Percentiles rank a stretch among this genome's conserved stretches.
phyloP scores from a whole-genome alignment of 2,888 invertebrate genomes.

The Abrostola triplasia region DNA sequence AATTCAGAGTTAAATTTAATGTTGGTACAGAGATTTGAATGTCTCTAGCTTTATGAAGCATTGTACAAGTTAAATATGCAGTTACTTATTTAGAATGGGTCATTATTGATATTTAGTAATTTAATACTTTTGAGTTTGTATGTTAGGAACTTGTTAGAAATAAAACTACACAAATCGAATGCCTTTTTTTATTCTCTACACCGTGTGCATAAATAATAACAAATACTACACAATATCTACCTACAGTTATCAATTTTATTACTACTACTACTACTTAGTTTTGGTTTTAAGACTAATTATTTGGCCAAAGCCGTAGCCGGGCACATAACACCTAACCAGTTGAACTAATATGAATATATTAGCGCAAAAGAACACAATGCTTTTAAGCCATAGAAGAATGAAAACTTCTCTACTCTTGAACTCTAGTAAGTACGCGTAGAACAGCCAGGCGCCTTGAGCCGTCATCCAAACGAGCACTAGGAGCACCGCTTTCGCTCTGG shows the following conservation, averaged over 20 bases:
- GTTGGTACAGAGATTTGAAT: constrained; percentile 13
- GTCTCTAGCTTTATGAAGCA: constrained; percentile 11
- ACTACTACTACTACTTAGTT: constrained; percentile 32
- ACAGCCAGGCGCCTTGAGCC: constrained; percentile 95
- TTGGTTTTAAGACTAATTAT: constrained; percentile 32
- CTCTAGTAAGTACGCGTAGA: constrained; percentile 97
- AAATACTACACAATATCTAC: constrained; percentile 47
- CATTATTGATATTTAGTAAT: constrained; percentile 61
- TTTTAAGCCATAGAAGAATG: constrained; percentile 94
- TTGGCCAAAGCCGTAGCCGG: constrained; percentile 74
- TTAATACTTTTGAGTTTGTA: constrained; percentile 60
- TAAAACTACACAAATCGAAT: constrained; percentile 64
- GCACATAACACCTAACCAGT: constrained; percentile 82
- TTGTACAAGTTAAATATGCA: constrained; percentile 37
- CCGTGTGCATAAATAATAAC: constrained; percentile 19
- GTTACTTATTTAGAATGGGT: constrained; percentile 68
- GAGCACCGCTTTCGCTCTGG: constrained; percentile 81
- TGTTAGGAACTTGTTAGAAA: constrained; percentile 72
- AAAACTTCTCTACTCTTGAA: constrained; percentile 95
- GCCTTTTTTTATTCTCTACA: constrained; percentile 53
- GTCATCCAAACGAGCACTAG: constrained; percentile 89
- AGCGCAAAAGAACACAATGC: constrained; percentile 94
- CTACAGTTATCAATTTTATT: constrained; percentile 45
- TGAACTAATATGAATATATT: constrained; percentile 92
- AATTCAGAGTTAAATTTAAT: constrained; percentile 32